Base-by-base conservation (phyloP, 2,888 invertebrate species). In the Ichneumon xanthorius region DNA sequence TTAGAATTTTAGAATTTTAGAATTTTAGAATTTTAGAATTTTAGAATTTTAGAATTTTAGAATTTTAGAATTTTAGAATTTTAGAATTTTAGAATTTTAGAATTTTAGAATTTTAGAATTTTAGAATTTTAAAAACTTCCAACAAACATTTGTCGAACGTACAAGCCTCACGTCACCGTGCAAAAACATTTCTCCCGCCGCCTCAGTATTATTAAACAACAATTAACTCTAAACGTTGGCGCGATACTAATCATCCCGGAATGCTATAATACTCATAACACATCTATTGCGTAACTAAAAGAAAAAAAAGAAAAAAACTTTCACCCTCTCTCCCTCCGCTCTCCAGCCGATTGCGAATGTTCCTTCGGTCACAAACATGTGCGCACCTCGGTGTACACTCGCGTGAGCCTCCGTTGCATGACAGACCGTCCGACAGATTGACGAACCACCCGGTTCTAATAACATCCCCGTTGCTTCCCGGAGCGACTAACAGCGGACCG, bases 321-420 rank as follows among this genome's bases (percentile, higher is more conserved):
- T 89, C 88, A 87, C 88, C 80, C 80, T 86, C 81, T 73, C 84
- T 82, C 86, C 82, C 45, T 16, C 26, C 26, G 40, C 45, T 22
- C 22, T 22, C 19, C 72, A 19, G 61, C 45, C 19, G 22, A 26
- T 58, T 58, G 58, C 58, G 26, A 58, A 58, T 58, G 26, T 22
- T 1, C 26, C 58, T 11, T 26, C 58, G n/a, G 30, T 65, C 82
- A 80, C 58, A 45, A 61, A 76, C 9, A 1, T 85, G 75, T 67
- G 75, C 61, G 67, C 71, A 86, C 72, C 81, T 88, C 86, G 0
- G 84, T 81, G 84, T 82, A 68, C 72, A 84, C 77, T 58, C 50
- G 63, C 40, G 67, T 65, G 55, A 30, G 61, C 9, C 19, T 9
- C 79, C 78, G 84, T 84, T 87, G 87, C 85, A 85, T 82, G 82